Evolutionary conservation across 2,797 vertebrate species (phyloP).

Genomic region (Euthynnus affinis): DNA sequence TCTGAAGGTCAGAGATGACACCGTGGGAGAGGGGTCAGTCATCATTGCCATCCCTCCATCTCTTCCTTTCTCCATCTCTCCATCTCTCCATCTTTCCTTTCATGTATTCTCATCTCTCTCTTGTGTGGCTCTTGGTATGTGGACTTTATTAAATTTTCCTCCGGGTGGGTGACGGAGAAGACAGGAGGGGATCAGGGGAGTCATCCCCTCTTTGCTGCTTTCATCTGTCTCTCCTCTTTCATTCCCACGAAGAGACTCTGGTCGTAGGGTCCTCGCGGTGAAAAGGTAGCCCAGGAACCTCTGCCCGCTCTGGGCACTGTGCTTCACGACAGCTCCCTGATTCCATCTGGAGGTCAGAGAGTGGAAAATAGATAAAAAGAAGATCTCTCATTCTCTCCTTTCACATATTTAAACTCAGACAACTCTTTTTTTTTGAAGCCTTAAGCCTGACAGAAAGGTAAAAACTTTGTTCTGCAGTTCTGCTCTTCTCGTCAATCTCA

Average conservation of each 20-base stretch:
- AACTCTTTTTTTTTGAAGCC: conserved; percentile 25
- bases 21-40: conserved; percentile 86
- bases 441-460: conserved; percentile 34
- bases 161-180: conserved; percentile 79
- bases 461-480: conserved; percentile 45
- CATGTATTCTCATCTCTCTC: conserved; percentile 80
- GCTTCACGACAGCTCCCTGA: conserved; percentile 63
- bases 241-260: conserved; percentile 69
- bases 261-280: conserved; percentile 67
- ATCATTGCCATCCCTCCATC: conserved; percentile 83
- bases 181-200: conserved; percentile 77
- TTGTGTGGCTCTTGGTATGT: conserved; percentile 80
- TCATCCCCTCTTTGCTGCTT: conserved; percentile 78
- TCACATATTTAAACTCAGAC: conserved; percentile 39
- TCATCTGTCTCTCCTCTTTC: conserved; percentile 78
- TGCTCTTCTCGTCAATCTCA: conserved; percentile 53
- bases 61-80: conserved; percentile 66
- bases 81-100: conserved; percentile 76
- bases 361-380: conserved; percentile 62
- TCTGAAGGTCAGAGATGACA: conserved; percentile 90
- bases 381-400: conserved; percentile 28
- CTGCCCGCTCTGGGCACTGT: conserved; percentile 64
- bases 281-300: conserved; percentile 76
- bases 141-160: conserved; percentile 88
- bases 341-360: conserved; percentile 75